phyloP scores from a whole-genome alignment of 1,140 invertebrate genomes.

The Tetramorium simillimum region DNA sequence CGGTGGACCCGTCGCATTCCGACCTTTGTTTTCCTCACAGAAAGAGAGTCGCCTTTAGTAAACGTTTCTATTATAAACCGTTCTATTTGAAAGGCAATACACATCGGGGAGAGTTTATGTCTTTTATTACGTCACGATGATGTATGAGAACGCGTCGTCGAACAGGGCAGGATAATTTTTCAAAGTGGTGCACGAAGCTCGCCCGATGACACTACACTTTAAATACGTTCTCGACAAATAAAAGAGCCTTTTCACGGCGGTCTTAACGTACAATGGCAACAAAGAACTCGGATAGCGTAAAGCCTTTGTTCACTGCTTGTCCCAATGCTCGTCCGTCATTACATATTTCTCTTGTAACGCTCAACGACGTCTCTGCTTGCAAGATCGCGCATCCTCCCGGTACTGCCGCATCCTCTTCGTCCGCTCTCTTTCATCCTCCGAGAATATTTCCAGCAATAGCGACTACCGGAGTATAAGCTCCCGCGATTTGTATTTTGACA shows the following conservation, averaged over 20 bases:
- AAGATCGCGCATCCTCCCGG: not conserved
- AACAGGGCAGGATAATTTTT: slow-evolving; percentile 46
- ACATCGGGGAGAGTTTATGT: not conserved
- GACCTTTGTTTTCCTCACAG: not conserved
- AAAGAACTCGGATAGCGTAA: slow-evolving; percentile 1
- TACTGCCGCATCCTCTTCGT: not conserved
- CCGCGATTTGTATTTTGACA: slow-evolving; percentile 16
- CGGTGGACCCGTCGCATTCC: not conserved
- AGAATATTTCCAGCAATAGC: slow-evolving; percentile 16
- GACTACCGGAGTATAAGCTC: not conserved
- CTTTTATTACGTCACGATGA: slow-evolving; percentile 25
- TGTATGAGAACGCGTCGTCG: slow-evolving; percentile 18
- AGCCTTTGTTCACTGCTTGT: slow-evolving; percentile 40
- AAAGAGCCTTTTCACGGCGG: slow-evolving; percentile 18
- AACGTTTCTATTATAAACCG: slow-evolving; percentile 1
- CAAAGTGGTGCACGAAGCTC: slow-evolving; percentile 19
- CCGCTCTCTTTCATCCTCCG: slow-evolving; percentile 27
- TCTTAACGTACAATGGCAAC: slow-evolving; percentile 11
- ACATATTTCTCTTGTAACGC: slow-evolving; percentile 19
- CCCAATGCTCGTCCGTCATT: slow-evolving; percentile 36
- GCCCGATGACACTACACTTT: slow-evolving; percentile 27
- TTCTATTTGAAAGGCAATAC: slow-evolving; percentile 16
- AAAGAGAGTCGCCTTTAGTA: not conserved
- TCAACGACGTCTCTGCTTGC: slow-evolving; percentile 27
- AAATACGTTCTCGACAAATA: slow-evolving; percentile 37